Conservation (phyloP, 2,888 invertebrate genomes). For the Aphodius granarius region DNA sequence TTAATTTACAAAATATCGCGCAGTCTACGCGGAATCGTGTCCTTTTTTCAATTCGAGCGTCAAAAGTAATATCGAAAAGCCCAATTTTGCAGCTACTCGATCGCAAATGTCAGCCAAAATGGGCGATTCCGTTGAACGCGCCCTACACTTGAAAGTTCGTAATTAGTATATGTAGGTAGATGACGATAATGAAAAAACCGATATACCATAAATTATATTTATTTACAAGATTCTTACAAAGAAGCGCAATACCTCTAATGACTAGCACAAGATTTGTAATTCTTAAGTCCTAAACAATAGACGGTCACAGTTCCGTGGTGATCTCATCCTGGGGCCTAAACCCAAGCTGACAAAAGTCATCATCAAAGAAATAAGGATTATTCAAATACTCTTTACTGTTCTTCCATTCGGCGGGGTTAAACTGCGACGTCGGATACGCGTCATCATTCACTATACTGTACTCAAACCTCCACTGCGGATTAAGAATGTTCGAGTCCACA, state of each 20-base stretch:
- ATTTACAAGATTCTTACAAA: constrained; percentile 26
- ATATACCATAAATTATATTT: constrained; percentile 22
- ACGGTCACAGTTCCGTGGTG: constrained; percentile 74
- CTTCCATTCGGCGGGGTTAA: constrained; percentile 54
- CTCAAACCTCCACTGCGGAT: constrained; percentile 60
- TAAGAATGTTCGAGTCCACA: constrained; percentile 44
- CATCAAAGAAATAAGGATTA: constrained; percentile 71
- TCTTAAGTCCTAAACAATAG: neutral
- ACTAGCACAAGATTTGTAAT: constrained; percentile 23
- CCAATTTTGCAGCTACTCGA: too few relatives aligned
- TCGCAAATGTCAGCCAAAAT: too few relatives aligned
- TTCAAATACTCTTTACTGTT: constrained; percentile 51
- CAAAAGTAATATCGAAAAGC: too few relatives aligned
- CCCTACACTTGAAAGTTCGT: too few relatives aligned
- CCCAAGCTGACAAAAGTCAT: constrained; percentile 81
- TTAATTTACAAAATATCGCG: too few relatives aligned
- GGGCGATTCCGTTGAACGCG: too few relatives aligned
- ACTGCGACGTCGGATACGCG: constrained; percentile 54
- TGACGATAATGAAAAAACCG: neutral
- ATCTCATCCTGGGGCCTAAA: constrained; percentile 88
- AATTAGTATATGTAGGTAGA: neutral
- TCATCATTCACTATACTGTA: constrained; percentile 54
- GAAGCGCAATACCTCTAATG: constrained; percentile 28
- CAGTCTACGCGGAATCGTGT: too few relatives aligned
- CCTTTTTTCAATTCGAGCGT: too few relatives aligned